Evolutionary conservation across 1,140 invertebrate species (phyloP).

Genomic region (Diabrotica virgifera): DNA sequence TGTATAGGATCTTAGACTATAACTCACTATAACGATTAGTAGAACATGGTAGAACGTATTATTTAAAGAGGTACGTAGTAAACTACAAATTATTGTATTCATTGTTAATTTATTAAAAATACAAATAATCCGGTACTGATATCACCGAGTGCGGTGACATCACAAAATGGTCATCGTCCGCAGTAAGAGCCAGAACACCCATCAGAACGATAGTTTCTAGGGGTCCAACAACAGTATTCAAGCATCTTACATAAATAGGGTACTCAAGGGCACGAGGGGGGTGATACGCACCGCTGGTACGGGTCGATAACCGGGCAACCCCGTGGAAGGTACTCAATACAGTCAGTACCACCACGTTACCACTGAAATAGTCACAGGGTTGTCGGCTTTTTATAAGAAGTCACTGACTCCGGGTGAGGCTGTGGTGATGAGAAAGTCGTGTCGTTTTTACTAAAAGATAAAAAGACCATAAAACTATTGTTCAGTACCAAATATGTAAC

Average conservation of each 20-base stretch:
- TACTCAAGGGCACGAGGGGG: conserved; percentile 16
- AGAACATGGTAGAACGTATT: no score
- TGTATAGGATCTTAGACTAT: no score
- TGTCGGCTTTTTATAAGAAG: conserved; percentile 9
- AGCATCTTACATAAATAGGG: conserved; percentile 4
- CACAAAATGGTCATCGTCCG: conserved; percentile 28
- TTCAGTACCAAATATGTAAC: no score
- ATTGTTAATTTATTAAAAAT: no score
- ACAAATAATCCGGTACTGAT: conserved; percentile 3
- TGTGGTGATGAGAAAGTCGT: background rate
- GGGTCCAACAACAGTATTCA: conserved; percentile 9
- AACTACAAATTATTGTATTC: no score
- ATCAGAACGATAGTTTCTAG: conserved; percentile 12
- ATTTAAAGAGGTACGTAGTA: no score
- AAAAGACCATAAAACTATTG: no score
- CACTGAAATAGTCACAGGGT: conserved; percentile 3
- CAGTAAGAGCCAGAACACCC: conserved; percentile 14
- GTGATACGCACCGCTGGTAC: conserved; percentile 26
- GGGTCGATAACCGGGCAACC: conserved; percentile 30
- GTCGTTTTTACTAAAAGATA: background rate
- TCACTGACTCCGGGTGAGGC: background rate
- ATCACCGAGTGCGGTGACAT: conserved; percentile 18
- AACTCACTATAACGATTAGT: no score
- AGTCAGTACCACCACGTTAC: conserved; percentile 8
- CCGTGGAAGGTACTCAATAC: conserved; percentile 20